Evolutionary conservation across 2,113 vertebrate genomes (phyloP).

Genomic region (Neogale vison): DNA sequence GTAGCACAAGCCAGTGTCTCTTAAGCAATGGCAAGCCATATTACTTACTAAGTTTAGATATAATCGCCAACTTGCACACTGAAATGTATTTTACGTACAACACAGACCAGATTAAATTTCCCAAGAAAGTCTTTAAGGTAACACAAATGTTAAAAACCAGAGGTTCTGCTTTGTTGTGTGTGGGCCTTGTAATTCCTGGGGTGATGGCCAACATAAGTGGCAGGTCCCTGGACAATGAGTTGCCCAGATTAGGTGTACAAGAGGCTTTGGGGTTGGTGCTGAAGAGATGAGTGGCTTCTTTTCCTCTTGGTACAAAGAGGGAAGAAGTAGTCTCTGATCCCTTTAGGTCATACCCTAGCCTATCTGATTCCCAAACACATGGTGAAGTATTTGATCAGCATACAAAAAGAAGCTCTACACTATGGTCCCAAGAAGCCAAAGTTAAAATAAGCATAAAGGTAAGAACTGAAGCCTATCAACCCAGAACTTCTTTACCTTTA

Average conservation of each 20-base stretch:
- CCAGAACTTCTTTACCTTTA: conserved; percentile 32
- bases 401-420: conserved; percentile 19
- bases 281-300: conserved; percentile 46
- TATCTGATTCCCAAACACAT: conserved; percentile 39
- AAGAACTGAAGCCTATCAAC: conserved; percentile 32
- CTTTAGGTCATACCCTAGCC: neutral
- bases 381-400: conserved; percentile 37
- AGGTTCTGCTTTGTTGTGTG: conserved; percentile 41
- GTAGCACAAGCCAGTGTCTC: neutral
- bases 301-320: conserved; percentile 9
- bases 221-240: conserved; percentile 13
- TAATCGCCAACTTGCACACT: neutral
- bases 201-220: conserved; percentile 19
- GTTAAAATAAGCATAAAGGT: conserved; percentile 41
- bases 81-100: conserved; percentile 42
- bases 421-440: neutral
- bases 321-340: conserved; percentile 38
- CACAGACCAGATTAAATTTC: conserved; percentile 29
- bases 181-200: conserved; percentile 25
- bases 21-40: conserved; percentile 4
- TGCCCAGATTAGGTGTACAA: conserved; percentile 21
- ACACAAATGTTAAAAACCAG: conserved; percentile 30
- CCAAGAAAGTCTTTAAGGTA: conserved; percentile 25
- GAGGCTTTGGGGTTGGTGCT: conserved; percentile 1
- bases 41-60: conserved; percentile 37